Evolutionary conservation across 2,113 vertebrate species (phyloP).

Genomic region (Raja brachyura): DNA sequence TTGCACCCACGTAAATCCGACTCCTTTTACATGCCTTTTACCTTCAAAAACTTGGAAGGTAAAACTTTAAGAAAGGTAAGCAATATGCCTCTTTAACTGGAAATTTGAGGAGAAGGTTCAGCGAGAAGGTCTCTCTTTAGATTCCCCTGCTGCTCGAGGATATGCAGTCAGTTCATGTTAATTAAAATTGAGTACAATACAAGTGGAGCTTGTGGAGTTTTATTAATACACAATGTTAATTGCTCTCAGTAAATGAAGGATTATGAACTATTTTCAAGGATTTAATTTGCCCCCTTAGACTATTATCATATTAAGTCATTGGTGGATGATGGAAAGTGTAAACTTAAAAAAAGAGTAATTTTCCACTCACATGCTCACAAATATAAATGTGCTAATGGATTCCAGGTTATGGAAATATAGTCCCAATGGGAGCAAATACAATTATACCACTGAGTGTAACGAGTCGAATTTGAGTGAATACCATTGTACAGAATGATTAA

Average conservation of each 20-base stretch:
- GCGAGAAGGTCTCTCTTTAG: neutral
- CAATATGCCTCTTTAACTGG: neutral
- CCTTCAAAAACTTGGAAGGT: neutral
- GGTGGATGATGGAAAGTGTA: neutral
- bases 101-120: neutral
- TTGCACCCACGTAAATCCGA: too few species aligned
- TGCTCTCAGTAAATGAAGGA: neutral
- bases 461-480: neutral
- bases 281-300: slow-evolving; percentile 8
- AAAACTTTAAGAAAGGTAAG: neutral
- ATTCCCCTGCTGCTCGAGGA: neutral
- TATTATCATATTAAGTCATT: neutral
- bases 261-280: neutral
- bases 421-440: neutral
- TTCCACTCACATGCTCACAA: neutral
- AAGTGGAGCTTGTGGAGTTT: slow-evolving; percentile 6
- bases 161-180: neutral
- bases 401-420: neutral
- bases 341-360: neutral
- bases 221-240: slow-evolving; percentile 17
- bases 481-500: neutral
- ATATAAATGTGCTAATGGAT: neutral
- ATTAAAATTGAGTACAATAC: neutral
- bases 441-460: neutral
- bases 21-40: too few species aligned